These are phyloP conservation scores for Ceratoteleas bidentatus DNA, from an alignment of 1,140 invertebrate genomes.

Conservation along the genomic window DNA sequence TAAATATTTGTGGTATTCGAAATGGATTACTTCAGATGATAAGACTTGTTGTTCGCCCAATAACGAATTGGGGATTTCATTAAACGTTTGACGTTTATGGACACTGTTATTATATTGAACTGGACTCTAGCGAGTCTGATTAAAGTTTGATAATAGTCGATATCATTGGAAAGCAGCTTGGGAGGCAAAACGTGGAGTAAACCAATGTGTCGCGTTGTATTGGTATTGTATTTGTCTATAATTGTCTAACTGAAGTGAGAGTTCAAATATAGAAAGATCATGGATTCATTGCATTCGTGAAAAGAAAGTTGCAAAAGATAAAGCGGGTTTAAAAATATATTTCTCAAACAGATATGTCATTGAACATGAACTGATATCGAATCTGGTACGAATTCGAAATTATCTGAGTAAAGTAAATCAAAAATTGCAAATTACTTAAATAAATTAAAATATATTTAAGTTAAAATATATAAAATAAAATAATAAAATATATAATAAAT, in stretches of 20 bases:
- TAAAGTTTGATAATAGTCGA: slow-evolving; percentile 20
- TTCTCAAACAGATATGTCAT: too few species aligned
- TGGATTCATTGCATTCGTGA: too few species aligned
- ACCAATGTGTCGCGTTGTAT: slow-evolving; percentile 4
- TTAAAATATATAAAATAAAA: too few species aligned
- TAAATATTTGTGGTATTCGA: slow-evolving; percentile 7
- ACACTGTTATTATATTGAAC: slow-evolving; percentile 18
- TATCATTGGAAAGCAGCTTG: slow-evolving; percentile 7
- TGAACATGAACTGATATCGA: too few species aligned
- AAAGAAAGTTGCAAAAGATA: too few species aligned
- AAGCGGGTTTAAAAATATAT: too few species aligned
- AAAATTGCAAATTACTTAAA: too few species aligned
- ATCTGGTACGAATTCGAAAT: too few species aligned
- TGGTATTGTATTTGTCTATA: slow-evolving; percentile 4
- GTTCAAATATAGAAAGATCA: too few species aligned
- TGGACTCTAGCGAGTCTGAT: slow-evolving; percentile 7
- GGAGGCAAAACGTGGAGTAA: slow-evolving; percentile 5
- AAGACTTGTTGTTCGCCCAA: not conserved
- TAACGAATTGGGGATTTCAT: slow-evolving; percentile 29
- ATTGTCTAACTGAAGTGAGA: not conserved
- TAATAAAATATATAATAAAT: too few species aligned
- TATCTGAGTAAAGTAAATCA: too few species aligned
- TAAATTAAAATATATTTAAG: too few species aligned
- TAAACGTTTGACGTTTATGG: slow-evolving; percentile 30
- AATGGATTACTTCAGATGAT: slow-evolving; percentile 17